Evolutionary conservation across 1,140 invertebrate species (phyloP).

Genomic region (Pantala flavescens): DNA sequence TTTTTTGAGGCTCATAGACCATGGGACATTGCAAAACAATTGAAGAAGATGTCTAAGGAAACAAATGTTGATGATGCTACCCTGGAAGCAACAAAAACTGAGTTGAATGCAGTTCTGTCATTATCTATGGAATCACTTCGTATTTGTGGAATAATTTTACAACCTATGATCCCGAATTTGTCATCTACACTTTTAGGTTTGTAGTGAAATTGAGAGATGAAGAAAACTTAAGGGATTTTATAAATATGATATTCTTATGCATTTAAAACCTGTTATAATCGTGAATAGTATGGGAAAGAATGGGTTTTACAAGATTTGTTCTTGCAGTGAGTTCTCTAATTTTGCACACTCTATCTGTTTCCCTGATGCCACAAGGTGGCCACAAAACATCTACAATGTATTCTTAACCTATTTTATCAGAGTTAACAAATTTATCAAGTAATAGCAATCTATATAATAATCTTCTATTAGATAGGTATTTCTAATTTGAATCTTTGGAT

Average conservation of each 20-base stretch:
- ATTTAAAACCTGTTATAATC: neutral
- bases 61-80: constrained; percentile 30
- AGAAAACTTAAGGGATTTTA: neutral
- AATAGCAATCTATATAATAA: no score
- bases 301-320: neutral
- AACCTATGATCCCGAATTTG: constrained; percentile 74
- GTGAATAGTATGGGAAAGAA: neutral
- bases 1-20: constrained; percentile 79
- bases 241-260: neutral
- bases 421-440: no score
- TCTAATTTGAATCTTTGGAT: no score
- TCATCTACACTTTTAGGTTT: constrained; percentile 44
- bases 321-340: neutral
- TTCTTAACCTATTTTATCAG: no score
- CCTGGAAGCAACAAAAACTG: constrained; percentile 26
- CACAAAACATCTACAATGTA: no score
- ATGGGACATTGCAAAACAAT: constrained; percentile 49
- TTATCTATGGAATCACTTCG: constrained; percentile 74
- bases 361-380: no score
- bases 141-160: constrained; percentile 62
- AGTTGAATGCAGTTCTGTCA: constrained; percentile 64
- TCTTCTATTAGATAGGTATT: no score
- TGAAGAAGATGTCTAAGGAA: constrained; percentile 40
- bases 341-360: neutral
- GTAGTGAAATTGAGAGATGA: neutral